Conservation (phyloP, 2,888 invertebrate species). For the Heliconius hortense region DNA sequence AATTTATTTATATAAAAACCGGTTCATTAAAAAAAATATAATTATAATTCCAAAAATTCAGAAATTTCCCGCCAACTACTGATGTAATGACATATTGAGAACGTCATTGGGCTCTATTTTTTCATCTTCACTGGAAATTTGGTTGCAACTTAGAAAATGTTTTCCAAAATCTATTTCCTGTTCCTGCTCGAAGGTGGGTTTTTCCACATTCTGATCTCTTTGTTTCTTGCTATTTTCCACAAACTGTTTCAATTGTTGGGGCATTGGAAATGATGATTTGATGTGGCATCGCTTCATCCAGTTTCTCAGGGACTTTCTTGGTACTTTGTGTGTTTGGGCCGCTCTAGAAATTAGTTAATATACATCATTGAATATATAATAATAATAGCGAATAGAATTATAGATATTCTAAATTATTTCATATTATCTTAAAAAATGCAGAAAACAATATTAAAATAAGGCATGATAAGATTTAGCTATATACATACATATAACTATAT, state of each 20-base stretch:
- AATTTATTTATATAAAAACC: too few species aligned
- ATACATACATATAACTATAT: too few species aligned
- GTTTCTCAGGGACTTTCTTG: conserved; percentile 82
- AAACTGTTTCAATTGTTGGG: conserved; percentile 80
- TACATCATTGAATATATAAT: too few species aligned
- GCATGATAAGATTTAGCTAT: too few species aligned
- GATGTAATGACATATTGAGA: conserved; percentile 68
- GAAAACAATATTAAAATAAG: too few species aligned
- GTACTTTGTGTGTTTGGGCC: conserved; percentile 83
- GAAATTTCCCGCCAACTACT: conserved; percentile 45
- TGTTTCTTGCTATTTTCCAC: conserved; percentile 80
- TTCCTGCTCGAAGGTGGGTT: conserved; percentile 51
- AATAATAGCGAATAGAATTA: too few species aligned
- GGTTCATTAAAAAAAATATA: too few species aligned
- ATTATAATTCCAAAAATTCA: not conserved
- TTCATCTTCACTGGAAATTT: conserved; percentile 68
- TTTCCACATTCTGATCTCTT: conserved; percentile 62
- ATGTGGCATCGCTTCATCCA: conserved; percentile 85
- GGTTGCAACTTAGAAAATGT: conserved; percentile 63
- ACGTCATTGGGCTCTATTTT: conserved; percentile 48
- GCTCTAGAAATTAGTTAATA: conserved; percentile 64
- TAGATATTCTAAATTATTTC: too few species aligned
- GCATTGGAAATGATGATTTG: conserved; percentile 83
- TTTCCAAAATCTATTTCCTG: conserved; percentile 70
- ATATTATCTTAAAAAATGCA: too few species aligned